These are phyloP conservation scores for Semnornis frantzii DNA, from an alignment of 2,113 vertebrate species.

Conservation along the genomic window DNA sequence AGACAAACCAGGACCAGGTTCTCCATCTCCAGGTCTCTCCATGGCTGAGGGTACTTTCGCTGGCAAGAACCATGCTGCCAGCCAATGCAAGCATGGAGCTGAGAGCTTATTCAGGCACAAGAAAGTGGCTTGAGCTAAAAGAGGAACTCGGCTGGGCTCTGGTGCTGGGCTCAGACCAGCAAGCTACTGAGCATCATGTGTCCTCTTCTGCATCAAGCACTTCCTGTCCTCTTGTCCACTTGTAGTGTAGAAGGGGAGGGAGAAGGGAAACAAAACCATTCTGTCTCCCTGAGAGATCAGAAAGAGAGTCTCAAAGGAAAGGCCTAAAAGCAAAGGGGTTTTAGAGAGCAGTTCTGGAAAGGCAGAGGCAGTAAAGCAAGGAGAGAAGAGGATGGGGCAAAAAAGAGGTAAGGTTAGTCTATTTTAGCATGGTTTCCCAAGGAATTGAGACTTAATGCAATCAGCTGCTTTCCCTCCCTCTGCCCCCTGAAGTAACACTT, in stretches of 20 bases:
- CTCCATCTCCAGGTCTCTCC: not conserved
- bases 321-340: not conserved
- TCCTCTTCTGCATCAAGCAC: not conserved
- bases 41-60: not conserved
- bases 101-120: not conserved
- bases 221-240: not conserved
- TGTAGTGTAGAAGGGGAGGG: not conserved
- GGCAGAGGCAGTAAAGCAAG: not conserved
- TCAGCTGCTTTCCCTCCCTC: not conserved
- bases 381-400: not conserved
- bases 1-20: not conserved
- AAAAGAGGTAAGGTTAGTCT: conserved; percentile 5
- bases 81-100: not conserved
- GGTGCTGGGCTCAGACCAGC: not conserved
- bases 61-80: not conserved
- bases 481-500: not conserved
- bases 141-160: not conserved
- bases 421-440: not conserved
- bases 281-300: not conserved
- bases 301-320: not conserved
- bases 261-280: not conserved
- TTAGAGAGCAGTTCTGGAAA: not conserved
- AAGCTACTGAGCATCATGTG: not conserved
- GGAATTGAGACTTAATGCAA: conserved; percentile 17
- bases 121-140: not conserved